Base-by-base conservation (phyloP, 23 tunicate species). In the Clavelina lepadiformis region DNA sequence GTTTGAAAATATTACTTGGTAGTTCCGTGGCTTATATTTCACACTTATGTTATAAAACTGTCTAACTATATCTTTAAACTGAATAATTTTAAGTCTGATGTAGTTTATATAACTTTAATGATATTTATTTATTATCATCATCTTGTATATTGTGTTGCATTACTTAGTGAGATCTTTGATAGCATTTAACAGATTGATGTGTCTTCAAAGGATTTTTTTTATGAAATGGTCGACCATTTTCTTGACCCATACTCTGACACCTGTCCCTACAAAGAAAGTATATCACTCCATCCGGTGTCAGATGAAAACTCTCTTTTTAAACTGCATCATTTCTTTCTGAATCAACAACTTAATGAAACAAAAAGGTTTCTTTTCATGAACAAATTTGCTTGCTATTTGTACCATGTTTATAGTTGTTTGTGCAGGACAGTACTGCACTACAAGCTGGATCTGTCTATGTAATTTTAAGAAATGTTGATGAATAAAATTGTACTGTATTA, bases 271-370 rank as follows among this genome's bases (percentile, higher is more conserved):
- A 45, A 72, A 3, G 54, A 63, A 5, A 72, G 85, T 47, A 66
- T 86, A 6, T 61, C 95, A 1, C 67, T 86, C 7, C 68, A 72
- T 58, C 95, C 95, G 2, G 67, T 86, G 6, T 15, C n/a, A 20
- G 76, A 79, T 51, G 80, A 74, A 52, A 67, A 51, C 3, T 32
- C 81, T 19, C 1, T 79, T 22, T 55, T 50, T 28, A 74, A 73
- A 29, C 72, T 87, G 15, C 96, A 87, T 61, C 85, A 87, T 44
- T 79, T 36, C 32, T 79, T 60, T 26, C n/a, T 87, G 31, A 33
- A 56, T 41, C 71, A 68, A 61, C 81, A 73, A 53, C 38, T 87
- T 1, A 87, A 87, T 37, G 67, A 87, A 71, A 87, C 96, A 25
- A 55, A 52, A 53, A 61, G 46, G 86, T 80, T n/a, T n/a, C 21